Base-by-base conservation (phyloP, 2,888 invertebrate species). In the Eledona agricola region DNA sequence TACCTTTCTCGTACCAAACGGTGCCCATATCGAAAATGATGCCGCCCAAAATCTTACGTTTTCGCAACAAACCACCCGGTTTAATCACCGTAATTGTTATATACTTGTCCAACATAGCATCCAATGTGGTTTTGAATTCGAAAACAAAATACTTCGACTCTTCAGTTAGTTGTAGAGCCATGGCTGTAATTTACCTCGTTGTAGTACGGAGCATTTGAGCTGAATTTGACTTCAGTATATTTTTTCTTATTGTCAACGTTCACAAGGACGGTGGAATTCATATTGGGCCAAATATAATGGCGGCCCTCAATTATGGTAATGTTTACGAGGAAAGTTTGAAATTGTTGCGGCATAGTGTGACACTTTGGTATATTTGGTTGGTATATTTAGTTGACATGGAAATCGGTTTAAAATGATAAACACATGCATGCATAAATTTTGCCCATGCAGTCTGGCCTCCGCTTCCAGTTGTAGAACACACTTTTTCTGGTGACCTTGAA, bases 61-160 rank as follows among this genome's bases (percentile, higher is more conserved):
- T 75, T 7, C 80, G 79, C 55, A 76, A 79, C 10, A 66, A 45
- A 15, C 59, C 65, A 35, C 66, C 64, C 3, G 76, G 74, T 57
- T 69, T 66, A 19, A 74, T 64, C n/a, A 74, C 82, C 4, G 84
- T 82, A 35, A 89, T 75, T 62, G 80, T 79, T 3, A 90, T 76
- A 15, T 75, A 80, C 10, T 81, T 78, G 4, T 80, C 80, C 51
- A 87, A 72, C 0, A 90, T 69, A 16, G 81, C 81, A 2, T 80
- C 77, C 1, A 86, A 71, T 2, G 80, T 80, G 25, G 81, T 79
- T 28, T 78, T 78, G 55, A 85, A 75, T 65, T 88, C 87, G 59
- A 88, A 89, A 1, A 85, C 81, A 64, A 89, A 88, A 62, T 83
- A 85, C 88, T 89, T 67, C 1, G 72, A 75, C n/a, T n/a, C n/a